These are phyloP conservation scores for Coelopa frigida DNA, from an alignment of 1,140 invertebrate species.

Conservation along the genomic window DNA sequence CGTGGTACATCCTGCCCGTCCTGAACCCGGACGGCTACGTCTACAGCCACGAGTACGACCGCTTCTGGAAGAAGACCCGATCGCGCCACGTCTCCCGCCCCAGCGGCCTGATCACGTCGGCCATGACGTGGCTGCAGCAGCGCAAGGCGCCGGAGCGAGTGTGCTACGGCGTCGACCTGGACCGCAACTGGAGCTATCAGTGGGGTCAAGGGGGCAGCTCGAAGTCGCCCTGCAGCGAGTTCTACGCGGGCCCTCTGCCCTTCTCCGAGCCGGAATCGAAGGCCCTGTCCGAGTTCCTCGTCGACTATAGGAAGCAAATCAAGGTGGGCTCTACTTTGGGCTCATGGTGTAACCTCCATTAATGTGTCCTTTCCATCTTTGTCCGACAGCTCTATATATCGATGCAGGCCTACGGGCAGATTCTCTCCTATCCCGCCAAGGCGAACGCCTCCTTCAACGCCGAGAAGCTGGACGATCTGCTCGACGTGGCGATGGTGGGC, in stretches of 20 bases:
- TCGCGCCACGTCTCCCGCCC: conserved; percentile 46
- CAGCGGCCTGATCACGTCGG: conserved; percentile 31
- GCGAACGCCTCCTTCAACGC: conserved; percentile 33
- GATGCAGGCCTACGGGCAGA: conserved; percentile 74
- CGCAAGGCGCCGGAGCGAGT: conserved; percentile 23
- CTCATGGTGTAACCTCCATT: not conserved
- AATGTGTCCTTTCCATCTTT: conserved; percentile 13
- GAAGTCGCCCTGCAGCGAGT: conserved; percentile 67
- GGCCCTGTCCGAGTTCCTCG: conserved; percentile 57
- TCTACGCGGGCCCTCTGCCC: conserved; percentile 65
- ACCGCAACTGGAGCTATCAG: conserved; percentile 62
- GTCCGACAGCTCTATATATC: conserved; percentile 57
- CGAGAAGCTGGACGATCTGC: conserved; percentile 35
- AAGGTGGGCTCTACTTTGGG: conserved; percentile 52
- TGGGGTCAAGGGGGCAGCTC: conserved; percentile 70
- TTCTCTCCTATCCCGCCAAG: conserved; percentile 57
- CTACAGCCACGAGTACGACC: conserved; percentile 62
- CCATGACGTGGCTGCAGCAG: conserved; percentile 41
- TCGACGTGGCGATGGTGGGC: conserved; percentile 42
- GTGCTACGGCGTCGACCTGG: conserved; percentile 57
- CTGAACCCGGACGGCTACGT: conserved; percentile 78
- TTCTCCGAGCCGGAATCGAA: conserved; percentile 82
- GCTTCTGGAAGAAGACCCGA: conserved; percentile 74
- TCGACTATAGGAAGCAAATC: conserved; percentile 52
- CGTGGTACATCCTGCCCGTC: conserved; percentile 69